These are phyloP conservation scores for Heliconius charithonia DNA, from an alignment of 2,888 invertebrate genomes.

Conservation along the genomic window DNA sequence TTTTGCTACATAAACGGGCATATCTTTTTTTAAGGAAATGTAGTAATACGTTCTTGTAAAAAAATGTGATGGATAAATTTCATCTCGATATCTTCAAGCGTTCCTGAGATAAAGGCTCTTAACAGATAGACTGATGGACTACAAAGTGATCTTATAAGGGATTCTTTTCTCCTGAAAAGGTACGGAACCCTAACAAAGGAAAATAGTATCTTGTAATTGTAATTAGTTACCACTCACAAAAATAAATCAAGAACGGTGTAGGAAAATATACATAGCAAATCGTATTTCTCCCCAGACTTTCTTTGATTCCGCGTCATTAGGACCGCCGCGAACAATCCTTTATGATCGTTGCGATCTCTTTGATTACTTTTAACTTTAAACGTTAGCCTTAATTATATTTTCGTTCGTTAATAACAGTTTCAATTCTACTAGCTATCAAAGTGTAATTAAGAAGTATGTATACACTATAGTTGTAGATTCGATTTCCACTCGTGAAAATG, in stretches of 20 bases:
- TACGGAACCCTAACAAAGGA: no score
- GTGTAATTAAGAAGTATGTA: neutral
- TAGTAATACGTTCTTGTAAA: no score
- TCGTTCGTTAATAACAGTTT: neutral
- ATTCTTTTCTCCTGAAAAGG: no score
- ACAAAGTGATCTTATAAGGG: no score
- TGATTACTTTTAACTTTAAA: neutral
- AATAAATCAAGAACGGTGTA: neutral
- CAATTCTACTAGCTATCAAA: neutral
- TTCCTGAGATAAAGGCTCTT: no score
- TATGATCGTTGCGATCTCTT: neutral
- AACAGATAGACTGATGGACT: no score
- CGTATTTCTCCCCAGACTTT: neutral
- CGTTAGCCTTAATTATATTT: neutral
- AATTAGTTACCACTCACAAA: neutral
- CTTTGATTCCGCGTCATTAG: neutral
- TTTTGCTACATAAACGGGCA: no score
- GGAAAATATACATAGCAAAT: constrained; percentile 6
- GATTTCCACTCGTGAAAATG: neutral
- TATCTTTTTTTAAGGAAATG: no score
- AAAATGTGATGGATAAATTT: no score
- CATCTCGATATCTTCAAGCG: no score
- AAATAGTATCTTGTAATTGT: neutral
- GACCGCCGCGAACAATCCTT: neutral
- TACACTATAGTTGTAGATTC: neutral